Conservation (phyloP, 2,888 invertebrate genomes). For the Sarcophaga rosellei region DNA sequence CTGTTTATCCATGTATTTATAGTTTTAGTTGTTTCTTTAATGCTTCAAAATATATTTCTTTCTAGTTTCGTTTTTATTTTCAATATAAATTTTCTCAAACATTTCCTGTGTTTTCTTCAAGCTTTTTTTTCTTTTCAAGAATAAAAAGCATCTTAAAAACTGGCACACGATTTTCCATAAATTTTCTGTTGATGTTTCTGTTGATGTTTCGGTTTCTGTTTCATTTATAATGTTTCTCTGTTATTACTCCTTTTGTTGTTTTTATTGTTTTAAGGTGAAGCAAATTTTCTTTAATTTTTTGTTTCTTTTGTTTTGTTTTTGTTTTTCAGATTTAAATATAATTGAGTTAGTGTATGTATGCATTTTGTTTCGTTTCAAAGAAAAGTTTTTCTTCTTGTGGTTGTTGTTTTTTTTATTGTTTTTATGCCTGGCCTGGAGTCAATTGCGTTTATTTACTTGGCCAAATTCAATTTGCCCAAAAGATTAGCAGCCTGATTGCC, state of each 20-base stretch:
- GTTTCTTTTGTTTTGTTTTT: background rate
- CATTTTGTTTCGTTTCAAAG: background rate
- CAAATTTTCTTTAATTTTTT: constrained; percentile 27
- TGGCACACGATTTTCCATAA: constrained; percentile 35
- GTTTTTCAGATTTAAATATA: constrained; percentile 19
- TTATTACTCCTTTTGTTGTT: constrained; percentile 25
- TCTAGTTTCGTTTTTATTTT: background rate
- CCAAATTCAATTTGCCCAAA: constrained; percentile 79
- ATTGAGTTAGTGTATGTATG: constrained; percentile 44
- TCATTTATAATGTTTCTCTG: too few species aligned
- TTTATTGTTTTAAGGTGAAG: constrained; percentile 31
- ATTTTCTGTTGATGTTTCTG: constrained; percentile 6
- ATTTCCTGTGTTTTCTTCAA: constrained; percentile 32
- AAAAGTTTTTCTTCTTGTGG: constrained; percentile 32
- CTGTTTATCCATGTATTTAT: background rate
- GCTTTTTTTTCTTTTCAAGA: constrained; percentile 14
- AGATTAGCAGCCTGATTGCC: constrained; percentile 78
- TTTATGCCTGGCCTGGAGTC: constrained; percentile 2
- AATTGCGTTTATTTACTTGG: constrained; percentile 69
- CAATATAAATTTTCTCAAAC: constrained; percentile 4
- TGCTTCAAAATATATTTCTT: constrained; percentile 33
- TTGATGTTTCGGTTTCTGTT: constrained; percentile 8
- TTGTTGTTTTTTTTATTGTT: constrained; percentile 11
- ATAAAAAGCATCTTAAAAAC: constrained; percentile 25
- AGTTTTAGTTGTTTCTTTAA: background rate